Base-by-base conservation (phyloP, 2,797 vertebrate species). In the Manis pentadactyla region DNA sequence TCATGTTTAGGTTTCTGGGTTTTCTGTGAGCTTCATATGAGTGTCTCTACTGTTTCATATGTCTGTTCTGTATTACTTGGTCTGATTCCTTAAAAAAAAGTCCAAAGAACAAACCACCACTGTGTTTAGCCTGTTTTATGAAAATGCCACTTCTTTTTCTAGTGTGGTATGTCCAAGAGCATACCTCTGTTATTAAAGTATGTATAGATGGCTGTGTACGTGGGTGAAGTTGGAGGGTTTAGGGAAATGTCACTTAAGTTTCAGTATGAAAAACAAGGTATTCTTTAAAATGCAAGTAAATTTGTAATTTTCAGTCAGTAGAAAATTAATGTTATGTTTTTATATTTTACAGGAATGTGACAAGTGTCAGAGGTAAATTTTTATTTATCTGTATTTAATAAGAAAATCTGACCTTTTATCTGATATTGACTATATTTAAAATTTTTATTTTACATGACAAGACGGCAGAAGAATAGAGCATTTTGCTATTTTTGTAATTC, bases 401-500 rank as follows among this genome's bases (percentile, higher is more conserved):
- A 86, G 90, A 89, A 75, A 31, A 14, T 95, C 57, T 64, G 61
- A 57, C 66, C 31, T 90, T 51, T 89, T 69, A 17, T 53, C 1
- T 98, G 94, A 74, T 93, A 90, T 89, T 95, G 53, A 95, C 93
- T 97, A 4, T 23, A 87, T 97, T 74, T 25, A 49, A 84, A 97
- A 77, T 23, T 55, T 27, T 49, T 84, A n/a, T 86, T 85, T 97
- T 68, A 59, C 64, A 73, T 97, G 85, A 84, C 94, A 97, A 99
- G 99, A 79, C 99, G 99, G 95, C 99, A 99, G 99, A 99, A 99
- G 98, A 99, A 99, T 97, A 98, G 99, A 98, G 99, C 99, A 2
- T 99, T 99, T 98, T 99, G 99, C 98, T 99, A 99, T 98, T 99
- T 99, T 98, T 99, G 99, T 95, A 99, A 98, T 92, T 99, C 99